A percentile compares a stretch with the other conserved stretches of the same genome.
Conservation (phyloP, 2,113 vertebrate genomes). For the Brachypodius melanocephalos region DNA sequence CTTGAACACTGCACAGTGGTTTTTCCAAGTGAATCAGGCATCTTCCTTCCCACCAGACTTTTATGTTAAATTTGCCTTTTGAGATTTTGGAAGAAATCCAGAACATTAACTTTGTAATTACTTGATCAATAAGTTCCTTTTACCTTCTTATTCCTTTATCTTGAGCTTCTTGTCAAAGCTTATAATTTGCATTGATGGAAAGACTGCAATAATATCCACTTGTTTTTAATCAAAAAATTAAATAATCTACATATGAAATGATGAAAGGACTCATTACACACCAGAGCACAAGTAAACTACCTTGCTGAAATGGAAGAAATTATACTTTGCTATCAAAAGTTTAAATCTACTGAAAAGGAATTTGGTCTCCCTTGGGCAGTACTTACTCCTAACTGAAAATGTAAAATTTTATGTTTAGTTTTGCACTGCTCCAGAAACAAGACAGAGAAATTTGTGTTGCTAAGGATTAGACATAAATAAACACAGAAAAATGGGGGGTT, state of each 20-base stretch:
- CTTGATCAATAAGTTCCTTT: not conserved
- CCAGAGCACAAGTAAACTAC: not conserved
- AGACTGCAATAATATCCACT: not conserved
- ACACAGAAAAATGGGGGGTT: not conserved
- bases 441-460: not conserved
- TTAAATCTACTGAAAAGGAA: not conserved
- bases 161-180: not conserved
- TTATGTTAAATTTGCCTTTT: not conserved
- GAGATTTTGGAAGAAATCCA: not conserved
- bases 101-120: not conserved
- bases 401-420: not conserved
- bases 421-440: not conserved
- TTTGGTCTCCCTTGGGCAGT: not conserved
- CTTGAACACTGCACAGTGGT: not conserved
- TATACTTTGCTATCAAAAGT: not conserved
- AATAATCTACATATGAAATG: not conserved
- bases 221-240: not conserved
- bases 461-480: not conserved
- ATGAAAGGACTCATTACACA: not conserved
- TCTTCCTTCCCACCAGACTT: not conserved
- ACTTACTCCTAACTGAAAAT: not conserved
- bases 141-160: not conserved
- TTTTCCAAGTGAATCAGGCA: not conserved
- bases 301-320: not conserved
- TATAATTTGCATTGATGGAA: not conserved